Percentiles rank a stretch among this genome's conserved stretches.
Evolutionary conservation across 2,797 vertebrate species (phyloP).

Genomic region (Acanthurus tractus): DNA sequence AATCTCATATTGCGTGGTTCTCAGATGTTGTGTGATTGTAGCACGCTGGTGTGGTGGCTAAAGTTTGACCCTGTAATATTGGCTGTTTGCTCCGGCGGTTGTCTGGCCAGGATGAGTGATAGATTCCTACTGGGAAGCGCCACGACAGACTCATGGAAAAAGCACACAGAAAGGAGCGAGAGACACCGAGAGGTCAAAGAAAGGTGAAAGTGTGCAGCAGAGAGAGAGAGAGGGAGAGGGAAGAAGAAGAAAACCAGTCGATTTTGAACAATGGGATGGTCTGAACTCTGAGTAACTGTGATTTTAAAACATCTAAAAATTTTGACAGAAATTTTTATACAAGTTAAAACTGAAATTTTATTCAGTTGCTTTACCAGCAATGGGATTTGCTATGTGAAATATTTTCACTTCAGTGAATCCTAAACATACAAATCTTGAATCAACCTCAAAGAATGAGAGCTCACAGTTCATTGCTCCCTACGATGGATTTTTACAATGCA

Average conservation of each 20-base stretch:
- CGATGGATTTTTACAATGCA: not conserved
- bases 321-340: not conserved
- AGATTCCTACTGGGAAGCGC: constrained; percentile 30
- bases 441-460: not conserved
- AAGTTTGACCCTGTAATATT: not conserved
- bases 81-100: constrained; percentile 28
- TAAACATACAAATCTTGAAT: not conserved
- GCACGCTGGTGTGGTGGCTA: constrained; percentile 8
- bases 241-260: not conserved
- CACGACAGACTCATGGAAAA: constrained; percentile 11
- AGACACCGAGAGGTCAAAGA: constrained; percentile 12
- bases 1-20: not conserved
- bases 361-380: not conserved
- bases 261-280: too few relatives aligned
- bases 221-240: not conserved
- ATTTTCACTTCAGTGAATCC: constrained; percentile 3
- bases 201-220: not conserved
- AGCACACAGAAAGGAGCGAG: constrained; percentile 6
- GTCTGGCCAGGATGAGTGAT: constrained; percentile 36
- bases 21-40: constrained; percentile 31
- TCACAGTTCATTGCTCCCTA: not conserved
- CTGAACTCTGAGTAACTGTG: too few relatives aligned
- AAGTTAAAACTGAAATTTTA: not conserved
- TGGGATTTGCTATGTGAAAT: too few relatives aligned
- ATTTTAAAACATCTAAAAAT: too few relatives aligned